Evolutionary conservation across 2,113 vertebrate genomes (phyloP).

Genomic region (Bubalus kerabau): DNA sequence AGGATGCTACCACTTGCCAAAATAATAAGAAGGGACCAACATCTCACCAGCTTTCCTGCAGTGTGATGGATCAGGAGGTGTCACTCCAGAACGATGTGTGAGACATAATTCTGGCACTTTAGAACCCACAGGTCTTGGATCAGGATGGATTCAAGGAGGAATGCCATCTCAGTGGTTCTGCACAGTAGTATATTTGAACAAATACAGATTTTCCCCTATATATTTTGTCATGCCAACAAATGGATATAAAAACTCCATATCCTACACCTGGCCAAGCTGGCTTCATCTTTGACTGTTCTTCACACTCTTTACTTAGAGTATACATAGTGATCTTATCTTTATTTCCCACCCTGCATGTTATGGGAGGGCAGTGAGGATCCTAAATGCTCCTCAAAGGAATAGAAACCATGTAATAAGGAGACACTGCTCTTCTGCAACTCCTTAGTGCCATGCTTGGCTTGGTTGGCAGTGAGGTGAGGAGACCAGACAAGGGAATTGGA

Average conservation of each 20-base stretch:
- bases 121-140: not conserved
- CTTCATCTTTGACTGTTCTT: not conserved
- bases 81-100: conserved; percentile 34
- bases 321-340: not conserved
- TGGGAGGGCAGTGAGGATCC: not conserved
- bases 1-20: not conserved
- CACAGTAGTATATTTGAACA: not conserved
- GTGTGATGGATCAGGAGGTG: conserved; percentile 52
- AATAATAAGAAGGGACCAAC: conserved; percentile 47
- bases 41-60: conserved; percentile 41
- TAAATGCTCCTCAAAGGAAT: not conserved
- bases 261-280: not conserved
- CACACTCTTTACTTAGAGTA: not conserved
- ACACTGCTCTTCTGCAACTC: not conserved
- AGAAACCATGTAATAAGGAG: not conserved
- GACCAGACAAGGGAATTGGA: not conserved
- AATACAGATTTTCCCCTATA: not conserved
- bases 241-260: not conserved
- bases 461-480: not conserved
- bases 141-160: not conserved
- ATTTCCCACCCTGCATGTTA: not conserved
- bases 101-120: not conserved
- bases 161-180: not conserved
- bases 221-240: not conserved
- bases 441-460: not conserved